A percentile compares a stretch with the other conserved stretches of the same genome.
Conservation (phyloP, 2,888 invertebrate species). For the Mimas tiliae region DNA sequence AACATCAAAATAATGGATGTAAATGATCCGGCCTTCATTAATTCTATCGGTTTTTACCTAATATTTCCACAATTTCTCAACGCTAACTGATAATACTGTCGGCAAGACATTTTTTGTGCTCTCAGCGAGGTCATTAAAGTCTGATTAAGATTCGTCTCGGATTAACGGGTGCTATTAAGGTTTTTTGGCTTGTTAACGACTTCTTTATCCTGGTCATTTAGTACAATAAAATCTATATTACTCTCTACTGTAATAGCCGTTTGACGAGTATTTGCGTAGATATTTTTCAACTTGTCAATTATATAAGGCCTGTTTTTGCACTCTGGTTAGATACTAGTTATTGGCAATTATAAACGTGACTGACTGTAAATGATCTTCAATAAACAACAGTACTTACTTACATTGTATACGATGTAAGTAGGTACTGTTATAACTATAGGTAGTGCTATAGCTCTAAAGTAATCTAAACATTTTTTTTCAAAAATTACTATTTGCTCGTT, state of each 20-base stretch:
- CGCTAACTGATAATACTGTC: slow-evolving; percentile 37
- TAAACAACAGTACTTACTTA: slow-evolving; percentile 19
- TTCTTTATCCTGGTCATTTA: slow-evolving; percentile 52
- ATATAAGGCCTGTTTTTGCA: not conserved
- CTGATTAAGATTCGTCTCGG: slow-evolving; percentile 67
- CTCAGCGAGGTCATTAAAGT: slow-evolving; percentile 53
- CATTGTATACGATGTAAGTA: not conserved
- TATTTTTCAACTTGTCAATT: not conserved
- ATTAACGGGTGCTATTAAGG: slow-evolving; percentile 62
- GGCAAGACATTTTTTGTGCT: slow-evolving; percentile 44
- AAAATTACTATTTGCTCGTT: not conserved
- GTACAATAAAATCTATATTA: slow-evolving; percentile 48
- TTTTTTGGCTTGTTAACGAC: slow-evolving; percentile 62
- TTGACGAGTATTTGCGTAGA: not conserved
- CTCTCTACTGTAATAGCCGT: slow-evolving; percentile 5
- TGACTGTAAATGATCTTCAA: slow-evolving; percentile 27
- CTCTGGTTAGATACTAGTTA: slow-evolving; percentile 34
- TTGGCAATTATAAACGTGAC: slow-evolving; percentile 34
- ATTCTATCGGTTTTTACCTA: slow-evolving; percentile 45
- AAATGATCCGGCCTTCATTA: slow-evolving; percentile 41
- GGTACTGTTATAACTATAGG: too few relatives aligned
- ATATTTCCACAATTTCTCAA: slow-evolving; percentile 42
- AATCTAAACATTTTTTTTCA: not conserved
- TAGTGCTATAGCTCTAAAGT: too few relatives aligned
- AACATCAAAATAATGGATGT: slow-evolving; percentile 38